Conservation (phyloP, 2,113 vertebrate species). For the Mellivora capensis region DNA sequence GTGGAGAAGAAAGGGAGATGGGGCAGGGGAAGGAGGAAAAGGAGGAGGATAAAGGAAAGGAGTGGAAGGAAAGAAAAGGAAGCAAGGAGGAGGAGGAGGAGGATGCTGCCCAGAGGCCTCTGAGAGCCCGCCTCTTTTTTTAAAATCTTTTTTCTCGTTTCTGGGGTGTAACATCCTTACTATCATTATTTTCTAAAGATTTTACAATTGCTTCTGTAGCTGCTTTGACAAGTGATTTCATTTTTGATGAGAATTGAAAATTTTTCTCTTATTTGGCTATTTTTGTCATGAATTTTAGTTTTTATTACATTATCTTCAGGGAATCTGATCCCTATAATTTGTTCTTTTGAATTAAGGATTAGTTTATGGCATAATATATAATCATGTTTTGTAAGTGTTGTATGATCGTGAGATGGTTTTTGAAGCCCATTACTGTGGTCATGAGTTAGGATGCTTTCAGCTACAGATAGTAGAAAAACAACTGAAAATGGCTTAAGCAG, state of each 20-base stretch:
- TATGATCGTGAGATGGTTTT: neutral
- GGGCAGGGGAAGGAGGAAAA: neutral
- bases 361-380: neutral
- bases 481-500: neutral
- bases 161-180: neutral
- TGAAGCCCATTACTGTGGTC: neutral
- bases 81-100: neutral
- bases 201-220: neutral
- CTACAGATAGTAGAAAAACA: neutral
- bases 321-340: neutral
- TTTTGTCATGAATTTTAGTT: constrained; percentile 23
- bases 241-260: neutral
- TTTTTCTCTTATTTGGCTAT: neutral
- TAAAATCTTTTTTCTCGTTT: neutral
- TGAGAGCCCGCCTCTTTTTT: constrained; percentile 22
- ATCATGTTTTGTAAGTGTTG: constrained; percentile 14
- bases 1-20: neutral
- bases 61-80: neutral
- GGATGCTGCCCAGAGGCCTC: constrained; percentile 16
- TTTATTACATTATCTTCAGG: neutral
- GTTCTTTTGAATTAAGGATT: neutral
- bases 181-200: constrained; percentile 16
- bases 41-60: neutral
- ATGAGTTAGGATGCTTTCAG: neutral
- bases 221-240: neutral